These are phyloP conservation scores for Platyrinchus mystaceus DNA, from an alignment of 2,797 vertebrate genomes.

Conservation along the genomic window DNA sequence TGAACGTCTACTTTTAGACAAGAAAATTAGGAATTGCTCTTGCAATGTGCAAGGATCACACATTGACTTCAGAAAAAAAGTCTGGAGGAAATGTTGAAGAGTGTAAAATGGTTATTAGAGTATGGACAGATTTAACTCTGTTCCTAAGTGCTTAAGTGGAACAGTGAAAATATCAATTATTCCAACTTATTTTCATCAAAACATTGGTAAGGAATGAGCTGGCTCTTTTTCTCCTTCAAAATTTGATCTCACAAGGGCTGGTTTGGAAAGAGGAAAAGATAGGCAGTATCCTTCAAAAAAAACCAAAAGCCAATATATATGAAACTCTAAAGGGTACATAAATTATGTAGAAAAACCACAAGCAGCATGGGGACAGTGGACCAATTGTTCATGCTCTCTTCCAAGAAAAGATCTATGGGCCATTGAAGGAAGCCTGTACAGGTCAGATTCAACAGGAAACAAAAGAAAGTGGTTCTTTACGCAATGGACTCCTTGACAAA, in stretches of 20 bases:
- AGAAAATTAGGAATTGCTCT: background rate
- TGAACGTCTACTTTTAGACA: background rate
- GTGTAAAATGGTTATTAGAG: background rate
- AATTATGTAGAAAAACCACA: background rate
- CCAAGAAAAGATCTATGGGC: background rate
- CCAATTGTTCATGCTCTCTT: background rate
- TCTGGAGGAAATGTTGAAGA: background rate
- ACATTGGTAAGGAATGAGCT: background rate
- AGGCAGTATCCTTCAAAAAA: background rate
- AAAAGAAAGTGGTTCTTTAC: background rate
- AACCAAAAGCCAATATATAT: fast-evolving
- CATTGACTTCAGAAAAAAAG: background rate
- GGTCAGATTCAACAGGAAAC: background rate
- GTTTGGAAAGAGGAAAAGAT: background rate
- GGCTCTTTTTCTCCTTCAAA: background rate
- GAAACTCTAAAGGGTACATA: background rate
- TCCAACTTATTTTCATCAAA: background rate
- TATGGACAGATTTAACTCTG: background rate
- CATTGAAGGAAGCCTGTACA: background rate
- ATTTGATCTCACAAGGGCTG: background rate
- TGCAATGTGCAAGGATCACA: background rate
- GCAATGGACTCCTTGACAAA: background rate
- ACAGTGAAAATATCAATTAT: background rate
- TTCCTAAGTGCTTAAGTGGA: background rate
- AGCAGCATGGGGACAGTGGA: background rate